These are phyloP conservation scores for Rugalucina vietnamica DNA, from an alignment of 2,888 invertebrate species.

Conservation along the genomic window DNA sequence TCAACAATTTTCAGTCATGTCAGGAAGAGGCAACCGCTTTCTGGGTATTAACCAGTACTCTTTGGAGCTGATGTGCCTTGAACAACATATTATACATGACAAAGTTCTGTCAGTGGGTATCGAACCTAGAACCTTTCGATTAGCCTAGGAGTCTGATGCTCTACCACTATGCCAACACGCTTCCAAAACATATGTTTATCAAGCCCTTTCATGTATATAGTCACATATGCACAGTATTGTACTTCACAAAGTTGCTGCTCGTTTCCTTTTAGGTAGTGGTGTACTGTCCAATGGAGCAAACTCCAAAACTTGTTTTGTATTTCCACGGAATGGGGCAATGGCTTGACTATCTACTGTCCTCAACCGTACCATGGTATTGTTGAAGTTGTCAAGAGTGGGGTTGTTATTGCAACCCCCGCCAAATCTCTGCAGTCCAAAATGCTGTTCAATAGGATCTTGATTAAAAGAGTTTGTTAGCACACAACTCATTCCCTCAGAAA, in stretches of 20 bases:
- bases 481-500: slow-evolving; percentile 31
- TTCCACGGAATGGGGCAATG: slow-evolving; percentile 33
- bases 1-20: too few relatives aligned
- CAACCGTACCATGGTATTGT: slow-evolving; percentile 31
- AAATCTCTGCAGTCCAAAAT: slow-evolving; percentile 41
- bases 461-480: slow-evolving; percentile 47
- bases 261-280: not conserved
- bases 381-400: slow-evolving; percentile 37
- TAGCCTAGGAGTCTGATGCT: too few relatives aligned
- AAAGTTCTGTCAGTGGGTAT: too few relatives aligned
- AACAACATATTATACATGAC: too few relatives aligned
- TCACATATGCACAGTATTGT: too few relatives aligned
- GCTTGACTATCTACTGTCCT: slow-evolving; percentile 29
- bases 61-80: too few relatives aligned
- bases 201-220: too few relatives aligned
- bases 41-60: too few relatives aligned
- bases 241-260: not conserved
- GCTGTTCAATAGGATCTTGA: slow-evolving; percentile 50
- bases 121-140: too few relatives aligned
- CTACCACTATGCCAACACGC: too few relatives aligned
- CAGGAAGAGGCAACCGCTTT: too few relatives aligned
- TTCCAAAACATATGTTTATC: too few relatives aligned
- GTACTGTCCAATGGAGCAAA: not conserved
- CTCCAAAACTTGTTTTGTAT: not conserved
- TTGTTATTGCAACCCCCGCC: slow-evolving; percentile 27